Evolutionary conservation across 1,140 invertebrate genomes (phyloP), one percentile per base, ranked within the genome.

Genomic region (Ips nitidus): DNA sequence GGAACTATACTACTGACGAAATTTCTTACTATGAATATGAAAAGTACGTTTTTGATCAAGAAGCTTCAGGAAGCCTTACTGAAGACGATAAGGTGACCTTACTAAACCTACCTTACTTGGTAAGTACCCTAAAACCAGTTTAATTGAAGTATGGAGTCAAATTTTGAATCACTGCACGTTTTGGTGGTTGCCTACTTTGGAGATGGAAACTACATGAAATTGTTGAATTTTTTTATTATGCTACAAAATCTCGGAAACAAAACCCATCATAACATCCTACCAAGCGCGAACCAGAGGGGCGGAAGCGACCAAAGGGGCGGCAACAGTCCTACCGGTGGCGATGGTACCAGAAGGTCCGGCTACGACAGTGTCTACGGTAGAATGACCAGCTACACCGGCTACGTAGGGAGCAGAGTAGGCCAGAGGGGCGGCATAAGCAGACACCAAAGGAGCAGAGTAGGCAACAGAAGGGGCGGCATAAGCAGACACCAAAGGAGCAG

Each of bases 81-180:
- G 81, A 82, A 47, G 71, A 80, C 36, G 81, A 82, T 71, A 57
- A 74, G 6, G 72, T 84, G 6, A 79, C 76, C 2, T 72, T 83
- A 50, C 78, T 80, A 36, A 77, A 84, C 74, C 47, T 79, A 39
- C 77, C 80, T 1, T 75, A 82, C 22, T 60, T 82, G 76, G 82
- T 84, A 78, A 78, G 75, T 22, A 66, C 65, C 8, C 36, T 52
- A 58, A 22, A 22, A 22, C 22, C 22, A 22, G 22, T 22, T 22
- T 22, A 22, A 22, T 22, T 22, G 22, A 22, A 22, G 22, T 22
- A 22, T 22, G 22, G 0, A 22, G 22, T 22, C 22, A 22, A 22
- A 22, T 22, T 22, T 22, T 22, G 22, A 22, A 22, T 22, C 22
- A 22, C 22, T 22, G 22, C 22, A 22, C 22, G 22, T 22, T 22